Evolutionary conservation across 2,888 invertebrate species (phyloP).

Genomic region (Phorcus lineatus): DNA sequence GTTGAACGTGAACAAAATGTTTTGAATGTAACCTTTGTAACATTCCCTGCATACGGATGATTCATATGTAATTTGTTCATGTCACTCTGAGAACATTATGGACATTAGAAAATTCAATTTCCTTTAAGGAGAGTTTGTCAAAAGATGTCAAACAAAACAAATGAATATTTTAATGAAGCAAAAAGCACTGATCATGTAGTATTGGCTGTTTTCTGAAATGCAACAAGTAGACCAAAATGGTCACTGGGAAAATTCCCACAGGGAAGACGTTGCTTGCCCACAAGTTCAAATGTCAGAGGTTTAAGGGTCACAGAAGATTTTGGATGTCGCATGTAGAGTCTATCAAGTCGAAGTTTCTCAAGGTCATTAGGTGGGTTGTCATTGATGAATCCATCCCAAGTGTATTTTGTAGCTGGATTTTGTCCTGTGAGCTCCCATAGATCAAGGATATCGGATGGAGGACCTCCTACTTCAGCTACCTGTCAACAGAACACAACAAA

Average conservation of each 20-base stretch:
- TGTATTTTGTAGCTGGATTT: constrained; percentile 77
- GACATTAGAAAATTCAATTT: too few relatives aligned
- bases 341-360: constrained; percentile 77
- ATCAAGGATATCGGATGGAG: constrained; percentile 76
- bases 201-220: too few relatives aligned
- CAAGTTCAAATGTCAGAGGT: constrained; percentile 77
- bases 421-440: constrained; percentile 79
- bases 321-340: constrained; percentile 76
- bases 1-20: too few relatives aligned
- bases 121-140: too few relatives aligned
- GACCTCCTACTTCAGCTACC: constrained; percentile 69
- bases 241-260: constrained; percentile 78
- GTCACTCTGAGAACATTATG: too few relatives aligned
- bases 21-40: too few relatives aligned
- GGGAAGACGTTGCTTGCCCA: constrained; percentile 77
- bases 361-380: constrained; percentile 76
- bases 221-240: constrained; percentile 77
- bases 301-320: constrained; percentile 58
- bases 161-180: too few relatives aligned
- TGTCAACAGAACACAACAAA: too few relatives aligned
- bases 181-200: too few relatives aligned
- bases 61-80: too few relatives aligned
- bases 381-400: constrained; percentile 79
- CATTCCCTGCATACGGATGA: too few relatives aligned
- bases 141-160: too few relatives aligned